These are phyloP conservation scores for Oikopleura vanhoeffeni DNA, from an alignment of 23 tunicate genomes.

Conservation along the genomic window DNA sequence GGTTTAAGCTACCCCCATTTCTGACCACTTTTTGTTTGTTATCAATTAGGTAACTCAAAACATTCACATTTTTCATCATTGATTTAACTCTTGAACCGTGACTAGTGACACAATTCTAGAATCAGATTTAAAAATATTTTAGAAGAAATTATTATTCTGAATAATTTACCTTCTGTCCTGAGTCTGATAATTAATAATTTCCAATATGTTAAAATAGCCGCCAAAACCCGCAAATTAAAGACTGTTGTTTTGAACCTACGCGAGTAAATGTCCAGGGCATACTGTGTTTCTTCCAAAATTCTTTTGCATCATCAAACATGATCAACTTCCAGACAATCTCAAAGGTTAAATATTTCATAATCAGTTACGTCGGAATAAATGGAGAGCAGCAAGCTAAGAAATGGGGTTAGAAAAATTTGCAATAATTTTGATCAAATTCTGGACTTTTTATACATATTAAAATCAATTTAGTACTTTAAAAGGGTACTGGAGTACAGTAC, in stretches of 20 bases:
- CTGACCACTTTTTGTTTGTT: too few relatives aligned
- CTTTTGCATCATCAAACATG: conserved; percentile 58
- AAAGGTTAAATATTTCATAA: conserved; percentile 39
- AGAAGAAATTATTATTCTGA: too few relatives aligned
- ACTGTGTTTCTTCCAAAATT: conserved; percentile 76
- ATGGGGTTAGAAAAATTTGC: neutral
- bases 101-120: too few relatives aligned
- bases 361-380: conserved; percentile 19
- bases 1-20: too few relatives aligned
- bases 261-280: conserved; percentile 78
- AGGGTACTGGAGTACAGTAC: too few relatives aligned
- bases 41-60: too few relatives aligned
- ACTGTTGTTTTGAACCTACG: conserved; percentile 82
- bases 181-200: conserved; percentile 55
- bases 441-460: too few relatives aligned
- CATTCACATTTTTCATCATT: too few relatives aligned
- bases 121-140: too few relatives aligned
- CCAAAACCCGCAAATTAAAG: conserved; percentile 45
- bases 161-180: neutral
- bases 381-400: neutral
- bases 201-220: conserved; percentile 80
- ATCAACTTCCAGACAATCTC: conserved; percentile 53
- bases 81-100: too few relatives aligned
- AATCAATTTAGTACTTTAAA: too few relatives aligned
- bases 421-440: neutral